Evolutionary conservation across 2,113 vertebrate species (phyloP).

Genomic region (Arvicanthis niloticus): DNA sequence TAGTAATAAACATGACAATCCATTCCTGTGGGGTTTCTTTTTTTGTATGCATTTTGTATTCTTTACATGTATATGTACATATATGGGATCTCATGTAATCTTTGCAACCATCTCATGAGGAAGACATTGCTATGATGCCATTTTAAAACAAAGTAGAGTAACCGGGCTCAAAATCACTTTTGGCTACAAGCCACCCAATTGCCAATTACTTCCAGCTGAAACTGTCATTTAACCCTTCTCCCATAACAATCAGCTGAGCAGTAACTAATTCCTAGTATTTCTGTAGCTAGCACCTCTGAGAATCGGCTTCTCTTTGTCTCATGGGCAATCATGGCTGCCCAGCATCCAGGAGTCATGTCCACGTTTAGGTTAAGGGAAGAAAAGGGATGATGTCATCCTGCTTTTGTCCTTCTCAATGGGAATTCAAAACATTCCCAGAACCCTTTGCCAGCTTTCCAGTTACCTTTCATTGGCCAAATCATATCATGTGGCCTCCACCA

Average conservation of each 20-base stretch:
- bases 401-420: neutral
- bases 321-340: rapidly evolving
- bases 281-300: neutral
- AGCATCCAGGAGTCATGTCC: neutral
- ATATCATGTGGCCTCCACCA: neutral
- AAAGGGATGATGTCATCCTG: neutral
- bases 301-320: neutral
- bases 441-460: neutral
- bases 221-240: neutral
- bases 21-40: neutral
- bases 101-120: neutral
- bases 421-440: neutral
- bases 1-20: neutral
- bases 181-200: neutral
- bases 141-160: conserved; percentile 7
- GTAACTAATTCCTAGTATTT: neutral
- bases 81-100: neutral
- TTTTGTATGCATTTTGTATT: neutral
- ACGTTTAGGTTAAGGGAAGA: neutral
- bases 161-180: neutral
- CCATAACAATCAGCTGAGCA: neutral
- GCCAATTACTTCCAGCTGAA: neutral
- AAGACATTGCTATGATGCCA: neutral
- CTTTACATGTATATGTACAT: neutral
- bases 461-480: neutral